Evolutionary conservation across 2,113 vertebrate genomes (phyloP), one percentile per base, ranked within the genome.

Genomic region (Sylvietta virens): DNA sequence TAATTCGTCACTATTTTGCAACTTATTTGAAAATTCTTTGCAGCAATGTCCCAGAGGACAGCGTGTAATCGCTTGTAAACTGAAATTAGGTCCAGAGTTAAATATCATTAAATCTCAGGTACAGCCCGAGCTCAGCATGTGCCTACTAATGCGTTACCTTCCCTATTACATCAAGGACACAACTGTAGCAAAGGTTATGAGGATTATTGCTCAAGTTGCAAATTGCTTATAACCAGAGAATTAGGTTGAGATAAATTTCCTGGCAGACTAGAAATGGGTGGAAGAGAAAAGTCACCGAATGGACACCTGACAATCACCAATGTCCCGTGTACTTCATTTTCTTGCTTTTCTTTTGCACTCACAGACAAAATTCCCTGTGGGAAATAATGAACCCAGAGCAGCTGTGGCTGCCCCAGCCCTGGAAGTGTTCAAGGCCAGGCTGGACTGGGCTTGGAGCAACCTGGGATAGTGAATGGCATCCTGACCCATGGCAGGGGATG

Each of bases 1-100:
- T 99, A 98, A 99, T 99, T 99, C 98, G 95, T 99, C 98, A 99
- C 98, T 98, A 98, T 98, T 99, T 98, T 98, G 98, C 98, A 98
- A 98, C 98, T 99, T 98, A 98, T 97, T 98, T 98, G 98, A 98
- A 98, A 99, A 98, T 97, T 94, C 96, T 90, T 45, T 30, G 97
- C 98, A 98, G 98, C 98, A 91, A 95, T 97, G 98, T 99, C 98
- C 99, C 98, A 96, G 93, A 98, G 98, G 99, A 98, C 97, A 95
- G 97, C 96, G 95, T 98, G 98, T 99, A 99, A 99, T 99, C 98
- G 97, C 98, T 98, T 98, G 98, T 98, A 98, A 98, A 98, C 98
- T 98, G 98, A 98, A 98, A 99, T 98, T 98, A 99, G 98, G 98
- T 98, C 98, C 98, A 97, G 98, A 98, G 98, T 98, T 99, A 99